Conservation (phyloP, 2,888 invertebrate species). For the Chloroclysta siterata region DNA sequence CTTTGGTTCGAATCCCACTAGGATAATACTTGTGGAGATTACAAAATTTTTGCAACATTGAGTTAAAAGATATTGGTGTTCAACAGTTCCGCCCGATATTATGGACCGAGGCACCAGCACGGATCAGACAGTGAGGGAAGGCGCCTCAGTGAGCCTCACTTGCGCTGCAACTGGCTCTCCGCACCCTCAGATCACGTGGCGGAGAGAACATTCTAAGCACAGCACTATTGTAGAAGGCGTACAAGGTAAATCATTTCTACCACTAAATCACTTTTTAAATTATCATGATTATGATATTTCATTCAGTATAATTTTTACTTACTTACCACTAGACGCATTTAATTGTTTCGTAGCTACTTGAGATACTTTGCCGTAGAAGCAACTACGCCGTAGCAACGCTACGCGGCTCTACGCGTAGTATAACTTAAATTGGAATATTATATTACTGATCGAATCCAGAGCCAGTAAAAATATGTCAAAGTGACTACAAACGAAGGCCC, state of each 20-base stretch:
- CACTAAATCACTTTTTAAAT: too few species aligned
- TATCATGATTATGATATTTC: too few species aligned
- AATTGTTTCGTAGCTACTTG: neutral
- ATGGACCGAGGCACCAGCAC: conserved; percentile 93
- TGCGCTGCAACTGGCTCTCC: conserved; percentile 97
- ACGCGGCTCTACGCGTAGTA: neutral
- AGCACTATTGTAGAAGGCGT: conserved; percentile 88
- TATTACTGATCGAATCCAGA: neutral
- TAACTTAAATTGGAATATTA: neutral
- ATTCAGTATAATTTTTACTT: too few species aligned
- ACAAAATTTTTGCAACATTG: neutral
- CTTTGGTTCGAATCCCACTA: too few species aligned
- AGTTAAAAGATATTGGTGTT: conserved; percentile 14
- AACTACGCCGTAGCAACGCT: neutral
- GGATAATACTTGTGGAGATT: too few species aligned
- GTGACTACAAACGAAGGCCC: too few species aligned
- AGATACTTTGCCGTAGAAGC: neutral
- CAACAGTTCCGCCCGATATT: conserved; percentile 92
- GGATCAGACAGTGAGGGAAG: conserved; percentile 94
- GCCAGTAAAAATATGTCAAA: too few species aligned
- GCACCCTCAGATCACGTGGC: conserved; percentile 94
- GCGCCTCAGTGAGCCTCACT: conserved; percentile 92
- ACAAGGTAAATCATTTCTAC: conserved; percentile 81
- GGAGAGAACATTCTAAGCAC: conserved; percentile 91
- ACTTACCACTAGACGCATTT: too few species aligned